phyloP scores from a whole-genome alignment of 2,888 invertebrate species.

The Polydrusus pterygomalis region DNA sequence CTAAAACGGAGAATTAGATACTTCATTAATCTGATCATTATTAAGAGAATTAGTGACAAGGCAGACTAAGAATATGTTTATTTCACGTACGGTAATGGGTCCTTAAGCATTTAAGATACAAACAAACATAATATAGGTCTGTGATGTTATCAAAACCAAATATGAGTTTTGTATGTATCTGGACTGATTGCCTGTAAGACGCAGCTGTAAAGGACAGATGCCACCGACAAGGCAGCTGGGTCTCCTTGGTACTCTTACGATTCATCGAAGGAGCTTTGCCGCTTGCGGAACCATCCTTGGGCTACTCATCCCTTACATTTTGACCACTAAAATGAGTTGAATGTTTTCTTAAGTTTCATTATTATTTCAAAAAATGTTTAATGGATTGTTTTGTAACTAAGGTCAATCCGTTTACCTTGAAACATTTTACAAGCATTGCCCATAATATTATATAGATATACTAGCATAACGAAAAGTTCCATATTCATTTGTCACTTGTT shows the following conservation, averaged over 20 bases:
- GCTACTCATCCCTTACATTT: slow-evolving; percentile 35
- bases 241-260: slow-evolving; percentile 53
- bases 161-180: slow-evolving; percentile 61
- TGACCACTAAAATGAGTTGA: slow-evolving; percentile 11
- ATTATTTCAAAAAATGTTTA: no score
- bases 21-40: no score
- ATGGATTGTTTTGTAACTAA: no score
- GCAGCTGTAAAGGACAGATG: slow-evolving; percentile 69
- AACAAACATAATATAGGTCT: slow-evolving; percentile 41
- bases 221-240: slow-evolving; percentile 65
- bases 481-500: no score
- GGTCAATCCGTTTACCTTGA: no score
- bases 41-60: no score
- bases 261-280: slow-evolving; percentile 42
- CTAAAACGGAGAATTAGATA: no score
- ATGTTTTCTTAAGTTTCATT: not conserved
- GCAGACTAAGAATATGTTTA: not conserved
- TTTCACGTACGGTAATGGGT: slow-evolving; percentile 22
- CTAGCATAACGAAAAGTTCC: no score
- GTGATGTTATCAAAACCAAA: slow-evolving; percentile 65
- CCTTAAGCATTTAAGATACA: slow-evolving; percentile 36
- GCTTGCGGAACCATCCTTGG: slow-evolving; percentile 47
- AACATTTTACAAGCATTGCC: no score
- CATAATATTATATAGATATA: no score
- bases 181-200: slow-evolving; percentile 65